phyloP scores from a whole-genome alignment of 2,113 vertebrate genomes.

The Dunckerocampus dactyliophorus region DNA sequence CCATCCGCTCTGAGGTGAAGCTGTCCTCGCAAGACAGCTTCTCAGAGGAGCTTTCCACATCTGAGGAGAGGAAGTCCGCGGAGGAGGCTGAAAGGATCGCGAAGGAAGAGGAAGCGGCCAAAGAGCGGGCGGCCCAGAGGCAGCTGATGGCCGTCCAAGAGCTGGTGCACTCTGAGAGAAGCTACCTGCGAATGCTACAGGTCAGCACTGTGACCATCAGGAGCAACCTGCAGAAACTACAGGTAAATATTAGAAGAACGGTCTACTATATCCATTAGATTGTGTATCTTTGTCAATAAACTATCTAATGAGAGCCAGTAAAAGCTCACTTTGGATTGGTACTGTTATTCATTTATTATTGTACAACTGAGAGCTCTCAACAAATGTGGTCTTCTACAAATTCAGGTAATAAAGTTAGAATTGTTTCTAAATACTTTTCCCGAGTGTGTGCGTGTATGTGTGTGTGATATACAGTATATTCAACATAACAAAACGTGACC shows the following conservation, averaged over 20 bases:
- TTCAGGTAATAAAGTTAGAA: too few relatives aligned
- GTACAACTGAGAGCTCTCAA: neutral
- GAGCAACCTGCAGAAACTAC: constrained; percentile 72
- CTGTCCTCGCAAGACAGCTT: constrained; percentile 34
- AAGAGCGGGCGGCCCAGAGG: constrained; percentile 67
- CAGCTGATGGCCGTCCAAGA: constrained; percentile 81
- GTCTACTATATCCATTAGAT: too few relatives aligned
- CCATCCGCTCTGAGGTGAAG: neutral
- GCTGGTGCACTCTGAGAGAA: constrained; percentile 82
- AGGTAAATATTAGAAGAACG: constrained; percentile 45
- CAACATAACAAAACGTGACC: too few relatives aligned
- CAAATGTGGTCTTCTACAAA: too few relatives aligned
- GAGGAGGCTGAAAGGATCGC: constrained; percentile 40
- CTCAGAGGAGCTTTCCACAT: constrained; percentile 3
- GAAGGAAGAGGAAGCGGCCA: constrained; percentile 49
- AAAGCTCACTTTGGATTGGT: neutral
- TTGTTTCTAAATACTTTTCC: too few relatives aligned
- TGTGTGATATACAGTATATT: too few relatives aligned
- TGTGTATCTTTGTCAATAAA: too few relatives aligned
- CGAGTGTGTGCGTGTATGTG: too few relatives aligned
- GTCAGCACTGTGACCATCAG: constrained; percentile 77
- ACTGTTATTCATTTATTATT: neutral
- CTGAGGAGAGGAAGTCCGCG: constrained; percentile 28
- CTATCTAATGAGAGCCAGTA: too few relatives aligned
- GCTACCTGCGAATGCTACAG: constrained; percentile 78